A percentile compares a stretch with the other conserved stretches of the same genome.
These are phyloP conservation scores for Nothocercus julius DNA, from an alignment of 2,113 vertebrate species.

Conservation along the genomic window DNA sequence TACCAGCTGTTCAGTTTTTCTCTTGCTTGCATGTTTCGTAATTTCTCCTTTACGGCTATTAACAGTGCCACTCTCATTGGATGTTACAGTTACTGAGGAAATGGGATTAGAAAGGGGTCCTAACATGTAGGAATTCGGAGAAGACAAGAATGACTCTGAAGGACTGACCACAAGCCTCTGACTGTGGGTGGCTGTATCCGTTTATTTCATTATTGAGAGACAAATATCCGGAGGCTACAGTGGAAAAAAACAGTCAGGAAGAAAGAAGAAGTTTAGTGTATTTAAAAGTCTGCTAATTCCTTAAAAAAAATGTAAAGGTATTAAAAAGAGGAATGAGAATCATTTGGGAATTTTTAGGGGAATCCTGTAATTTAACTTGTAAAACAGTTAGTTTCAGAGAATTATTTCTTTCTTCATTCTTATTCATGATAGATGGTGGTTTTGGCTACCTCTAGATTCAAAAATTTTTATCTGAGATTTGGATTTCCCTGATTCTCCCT, in stretches of 20 bases:
- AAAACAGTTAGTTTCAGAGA: neutral
- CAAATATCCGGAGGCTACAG: slow-evolving; percentile 62
- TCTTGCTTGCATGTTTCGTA: neutral
- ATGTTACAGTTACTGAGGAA: neutral
- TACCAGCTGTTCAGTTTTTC: neutral
- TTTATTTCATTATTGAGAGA: slow-evolving; percentile 68
- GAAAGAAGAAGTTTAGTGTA: slow-evolving; percentile 25
- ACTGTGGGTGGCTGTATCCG: slow-evolving; percentile 71
- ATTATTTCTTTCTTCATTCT: neutral
- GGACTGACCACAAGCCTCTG: slow-evolving; percentile 58
- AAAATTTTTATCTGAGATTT: neutral
- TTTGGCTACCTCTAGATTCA: neutral
- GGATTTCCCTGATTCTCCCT: neutral
- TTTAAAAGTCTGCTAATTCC: neutral
- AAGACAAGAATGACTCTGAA: slow-evolving; percentile 55
- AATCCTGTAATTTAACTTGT: neutral
- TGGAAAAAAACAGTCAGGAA: slow-evolving; percentile 35
- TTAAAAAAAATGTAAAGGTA: neutral
- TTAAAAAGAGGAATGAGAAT: neutral
- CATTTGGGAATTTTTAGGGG: neutral
- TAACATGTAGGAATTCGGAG: neutral
- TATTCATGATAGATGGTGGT: neutral
- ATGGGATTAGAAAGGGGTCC: neutral
- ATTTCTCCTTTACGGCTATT: neutral
- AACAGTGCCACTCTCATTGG: neutral